These are phyloP conservation scores for Festucalex cinctus DNA, from an alignment of 2,113 vertebrate species.

Conservation along the genomic window DNA sequence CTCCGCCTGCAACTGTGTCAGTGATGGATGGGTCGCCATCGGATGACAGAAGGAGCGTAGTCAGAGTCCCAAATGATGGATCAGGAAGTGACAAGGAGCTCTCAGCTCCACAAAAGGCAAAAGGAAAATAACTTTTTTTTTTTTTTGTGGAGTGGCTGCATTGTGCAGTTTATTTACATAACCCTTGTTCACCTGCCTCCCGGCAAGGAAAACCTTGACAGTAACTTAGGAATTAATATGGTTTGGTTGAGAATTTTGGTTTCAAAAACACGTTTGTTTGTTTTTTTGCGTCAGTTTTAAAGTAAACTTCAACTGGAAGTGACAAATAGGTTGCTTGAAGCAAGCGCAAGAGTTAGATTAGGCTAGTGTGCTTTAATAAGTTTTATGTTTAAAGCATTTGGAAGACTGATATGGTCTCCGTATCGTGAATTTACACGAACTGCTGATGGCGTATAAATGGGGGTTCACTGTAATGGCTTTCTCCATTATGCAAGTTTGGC, in stretches of 20 bases:
- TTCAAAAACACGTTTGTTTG: no score
- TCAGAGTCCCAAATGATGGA: conserved; percentile 46
- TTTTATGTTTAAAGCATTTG: neutral
- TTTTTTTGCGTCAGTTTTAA: no score
- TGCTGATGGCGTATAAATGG: neutral
- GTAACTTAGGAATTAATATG: no score
- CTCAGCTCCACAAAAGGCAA: conserved; percentile 33
- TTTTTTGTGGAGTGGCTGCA: neutral
- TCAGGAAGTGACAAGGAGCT: conserved; percentile 35
- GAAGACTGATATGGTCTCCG: neutral
- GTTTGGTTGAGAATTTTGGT: no score
- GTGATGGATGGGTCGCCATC: conserved; percentile 51
- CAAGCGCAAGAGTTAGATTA: no score
- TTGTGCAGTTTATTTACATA: no score
- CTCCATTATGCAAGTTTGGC: neutral
- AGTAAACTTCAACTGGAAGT: no score
- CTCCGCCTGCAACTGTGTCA: conserved; percentile 21
- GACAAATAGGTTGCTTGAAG: no score
- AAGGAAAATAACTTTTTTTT: neutral
- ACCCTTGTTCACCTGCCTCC: no score
- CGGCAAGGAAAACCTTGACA: no score
- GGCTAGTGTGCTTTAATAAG: neutral
- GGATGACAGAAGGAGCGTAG: conserved; percentile 43
- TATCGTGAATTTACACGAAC: neutral
- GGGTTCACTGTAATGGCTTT: neutral